phyloP scores from a whole-genome alignment of 1,140 invertebrate genomes.

The Centruroides vittatus region DNA sequence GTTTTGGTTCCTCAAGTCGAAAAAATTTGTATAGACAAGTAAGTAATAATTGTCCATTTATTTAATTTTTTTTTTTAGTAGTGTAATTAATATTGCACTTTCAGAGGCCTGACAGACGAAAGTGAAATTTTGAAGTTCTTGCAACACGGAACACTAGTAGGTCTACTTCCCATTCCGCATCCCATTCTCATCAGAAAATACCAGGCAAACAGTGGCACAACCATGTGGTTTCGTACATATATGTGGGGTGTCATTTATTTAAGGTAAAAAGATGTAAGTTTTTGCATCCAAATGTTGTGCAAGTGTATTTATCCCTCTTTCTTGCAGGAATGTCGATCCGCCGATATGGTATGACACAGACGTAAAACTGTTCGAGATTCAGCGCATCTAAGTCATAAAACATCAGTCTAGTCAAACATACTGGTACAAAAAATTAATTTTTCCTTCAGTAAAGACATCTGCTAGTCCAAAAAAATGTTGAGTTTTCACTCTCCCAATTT shows the following conservation, averaged over 20 bases:
- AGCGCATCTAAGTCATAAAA: constrained; percentile 28
- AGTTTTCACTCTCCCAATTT: too few relatives aligned
- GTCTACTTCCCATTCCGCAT: constrained; percentile 94
- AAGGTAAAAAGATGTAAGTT: constrained; percentile 39
- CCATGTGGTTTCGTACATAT: constrained; percentile 97
- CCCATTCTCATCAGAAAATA: constrained; percentile 98
- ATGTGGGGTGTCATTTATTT: constrained; percentile 99
- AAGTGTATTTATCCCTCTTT: background rate
- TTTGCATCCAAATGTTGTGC: background rate
- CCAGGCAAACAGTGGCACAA: constrained; percentile 85
- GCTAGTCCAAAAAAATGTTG: too few relatives aligned
- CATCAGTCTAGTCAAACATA: too few relatives aligned
- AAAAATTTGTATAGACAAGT: constrained; percentile 99
- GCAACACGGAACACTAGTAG: constrained; percentile 96
- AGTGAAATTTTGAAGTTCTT: constrained; percentile 98
- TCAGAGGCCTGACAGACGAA: constrained; percentile 94
- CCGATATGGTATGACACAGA: constrained; percentile 99
- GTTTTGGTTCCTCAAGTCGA: constrained; percentile 98
- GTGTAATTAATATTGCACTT: constrained; percentile 13
- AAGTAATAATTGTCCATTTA: constrained; percentile 26
- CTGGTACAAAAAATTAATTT: too few relatives aligned
- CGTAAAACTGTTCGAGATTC: constrained; percentile 96
- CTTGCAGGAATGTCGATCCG: constrained; percentile 82
- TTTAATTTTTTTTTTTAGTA: constrained; percentile 10
- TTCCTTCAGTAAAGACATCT: too few relatives aligned